A percentile compares a stretch with the other conserved stretches of the same genome.
phyloP scores from a whole-genome alignment of 2,888 invertebrate genomes.

The Chrysolina americana region DNA sequence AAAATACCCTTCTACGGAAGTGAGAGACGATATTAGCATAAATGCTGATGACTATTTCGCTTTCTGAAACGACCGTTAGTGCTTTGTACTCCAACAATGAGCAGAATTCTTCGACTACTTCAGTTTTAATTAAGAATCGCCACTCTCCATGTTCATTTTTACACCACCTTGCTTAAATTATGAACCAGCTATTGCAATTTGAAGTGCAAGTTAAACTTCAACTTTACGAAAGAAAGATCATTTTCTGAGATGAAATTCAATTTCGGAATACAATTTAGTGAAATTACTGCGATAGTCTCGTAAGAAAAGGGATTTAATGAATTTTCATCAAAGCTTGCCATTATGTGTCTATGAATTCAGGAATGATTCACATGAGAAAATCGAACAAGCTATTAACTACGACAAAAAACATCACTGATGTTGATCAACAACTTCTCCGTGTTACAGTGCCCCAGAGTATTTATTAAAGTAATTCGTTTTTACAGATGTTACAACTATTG shows the following conservation, averaged over 20 bases:
- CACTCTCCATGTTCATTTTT: slow-evolving; percentile 28
- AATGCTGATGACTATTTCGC: slow-evolving; percentile 44
- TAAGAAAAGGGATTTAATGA: no score
- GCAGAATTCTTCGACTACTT: slow-evolving; percentile 52
- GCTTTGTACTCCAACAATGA: slow-evolving; percentile 55
- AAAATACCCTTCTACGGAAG: slow-evolving; percentile 36
- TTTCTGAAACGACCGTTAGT: slow-evolving; percentile 50
- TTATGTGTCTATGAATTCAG: no score
- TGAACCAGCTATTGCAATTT: slow-evolving; percentile 31
- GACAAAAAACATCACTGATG: no score
- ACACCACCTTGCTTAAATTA: background rate
- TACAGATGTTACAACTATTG: no score
- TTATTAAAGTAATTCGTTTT: no score
- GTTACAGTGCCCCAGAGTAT: no score
- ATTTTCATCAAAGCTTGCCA: no score
- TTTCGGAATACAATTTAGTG: no score
- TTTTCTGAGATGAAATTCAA: background rate
- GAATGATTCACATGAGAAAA: no score
- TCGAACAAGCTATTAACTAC: no score
- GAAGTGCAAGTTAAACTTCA: slow-evolving; percentile 33
- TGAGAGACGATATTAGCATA: slow-evolving; percentile 53
- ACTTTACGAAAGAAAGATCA: background rate
- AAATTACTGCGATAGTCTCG: no score
- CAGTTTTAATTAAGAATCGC: slow-evolving; percentile 54
- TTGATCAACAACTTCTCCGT: no score